Percentiles rank a stretch among this genome's conserved stretches.
These are phyloP conservation scores for Agonopterix subpropinquella DNA, from an alignment of 2,888 invertebrate species.

Conservation along the genomic window DNA sequence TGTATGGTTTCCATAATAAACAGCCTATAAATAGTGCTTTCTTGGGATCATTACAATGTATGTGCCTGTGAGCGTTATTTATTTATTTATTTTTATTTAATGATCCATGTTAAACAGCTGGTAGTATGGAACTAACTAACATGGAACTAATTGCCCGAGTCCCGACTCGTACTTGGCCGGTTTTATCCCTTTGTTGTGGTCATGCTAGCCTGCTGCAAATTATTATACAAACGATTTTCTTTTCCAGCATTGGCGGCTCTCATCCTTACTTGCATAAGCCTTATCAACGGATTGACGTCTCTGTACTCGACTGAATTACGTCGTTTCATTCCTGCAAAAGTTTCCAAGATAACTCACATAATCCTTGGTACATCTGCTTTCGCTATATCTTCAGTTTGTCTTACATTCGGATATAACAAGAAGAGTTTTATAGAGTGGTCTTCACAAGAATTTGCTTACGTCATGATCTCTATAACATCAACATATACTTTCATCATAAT, in stretches of 20 bases:
- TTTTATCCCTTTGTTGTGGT: too few relatives aligned
- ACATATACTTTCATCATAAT: conserved; percentile 17
- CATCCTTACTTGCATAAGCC: conserved; percentile 39
- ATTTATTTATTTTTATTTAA: too few relatives aligned
- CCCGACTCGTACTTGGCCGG: too few relatives aligned
- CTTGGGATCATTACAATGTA: too few relatives aligned
- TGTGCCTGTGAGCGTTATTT: too few relatives aligned
- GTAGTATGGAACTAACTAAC: too few relatives aligned
- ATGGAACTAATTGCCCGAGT: too few relatives aligned
- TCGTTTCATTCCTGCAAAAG: conserved; percentile 28
- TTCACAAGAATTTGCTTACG: conserved; percentile 16
- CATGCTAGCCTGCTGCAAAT: too few relatives aligned
- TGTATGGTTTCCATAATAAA: too few relatives aligned
- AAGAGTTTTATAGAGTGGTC: conserved; percentile 22
- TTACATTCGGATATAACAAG: conserved; percentile 22
- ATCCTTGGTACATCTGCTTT: conserved; percentile 34
- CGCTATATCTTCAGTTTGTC: conserved; percentile 17
- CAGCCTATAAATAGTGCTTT: too few relatives aligned
- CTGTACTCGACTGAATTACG: conserved; percentile 43
- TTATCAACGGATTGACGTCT: conserved; percentile 44
- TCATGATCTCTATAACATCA: conserved; percentile 19
- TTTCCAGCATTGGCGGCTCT: conserved; percentile 44
- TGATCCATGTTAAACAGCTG: too few relatives aligned
- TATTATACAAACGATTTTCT: conserved; percentile 1
- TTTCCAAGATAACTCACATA: conserved; percentile 44